These are phyloP conservation scores for Kuschelorhynchus macadamiae DNA, from an alignment of 2,888 invertebrate genomes.

Conservation along the genomic window DNA sequence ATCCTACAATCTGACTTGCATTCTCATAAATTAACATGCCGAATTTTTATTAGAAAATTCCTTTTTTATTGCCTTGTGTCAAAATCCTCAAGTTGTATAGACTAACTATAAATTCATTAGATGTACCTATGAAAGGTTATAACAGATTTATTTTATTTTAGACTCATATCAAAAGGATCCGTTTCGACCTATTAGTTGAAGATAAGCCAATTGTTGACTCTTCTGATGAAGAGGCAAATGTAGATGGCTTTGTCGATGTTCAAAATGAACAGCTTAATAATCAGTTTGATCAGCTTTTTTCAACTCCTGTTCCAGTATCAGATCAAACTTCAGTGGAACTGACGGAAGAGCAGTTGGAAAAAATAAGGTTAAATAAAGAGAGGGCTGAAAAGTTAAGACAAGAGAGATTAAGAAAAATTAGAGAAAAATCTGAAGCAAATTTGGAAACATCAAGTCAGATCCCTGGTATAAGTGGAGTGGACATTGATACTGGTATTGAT, in stretches of 20 bases:
- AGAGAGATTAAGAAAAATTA: slow-evolving; percentile 57
- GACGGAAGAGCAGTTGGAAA: slow-evolving; percentile 78
- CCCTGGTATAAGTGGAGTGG: slow-evolving; percentile 20
- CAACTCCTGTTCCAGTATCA: slow-evolving; percentile 10
- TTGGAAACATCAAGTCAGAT: slow-evolving; percentile 28
- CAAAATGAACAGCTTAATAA: slow-evolving; percentile 29
- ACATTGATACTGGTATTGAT: not conserved
- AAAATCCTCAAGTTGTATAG: no score
- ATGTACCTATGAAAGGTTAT: no score
- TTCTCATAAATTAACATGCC: no score
- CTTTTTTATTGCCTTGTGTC: no score
- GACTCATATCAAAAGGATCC: slow-evolving; percentile 78
- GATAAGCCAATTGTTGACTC: slow-evolving; percentile 67
- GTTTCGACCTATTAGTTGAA: slow-evolving; percentile 72
- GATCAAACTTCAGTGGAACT: slow-evolving; percentile 59
- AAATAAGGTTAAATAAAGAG: slow-evolving; percentile 72
- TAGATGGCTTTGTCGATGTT: slow-evolving; percentile 72
- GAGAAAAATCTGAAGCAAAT: slow-evolving; percentile 37
- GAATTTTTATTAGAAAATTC: no score
- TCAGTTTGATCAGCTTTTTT: slow-evolving; percentile 52
- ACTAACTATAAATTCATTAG: no score
- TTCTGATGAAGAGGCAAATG: slow-evolving; percentile 61
- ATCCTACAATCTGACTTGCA: no score
- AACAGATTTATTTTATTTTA: slow-evolving; percentile 62
- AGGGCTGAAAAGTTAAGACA: slow-evolving; percentile 66